Conservation (phyloP, 2,888 invertebrate species). For the Philereme transversata region DNA sequence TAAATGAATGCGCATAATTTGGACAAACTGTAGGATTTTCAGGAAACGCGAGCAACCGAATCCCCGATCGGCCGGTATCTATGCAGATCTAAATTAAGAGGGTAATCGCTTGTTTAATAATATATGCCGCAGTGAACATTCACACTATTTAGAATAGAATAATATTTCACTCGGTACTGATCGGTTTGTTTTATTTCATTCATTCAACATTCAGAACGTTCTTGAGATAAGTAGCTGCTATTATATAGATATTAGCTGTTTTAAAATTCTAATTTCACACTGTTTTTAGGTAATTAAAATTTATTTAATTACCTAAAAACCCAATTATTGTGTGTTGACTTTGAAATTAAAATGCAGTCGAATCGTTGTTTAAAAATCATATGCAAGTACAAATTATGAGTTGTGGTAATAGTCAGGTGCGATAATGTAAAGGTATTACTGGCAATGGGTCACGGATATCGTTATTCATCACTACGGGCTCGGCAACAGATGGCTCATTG, state of each 20-base stretch:
- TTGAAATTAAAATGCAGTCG: no score
- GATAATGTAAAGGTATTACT: conserved; percentile 31
- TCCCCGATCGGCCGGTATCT: conserved; percentile 56
- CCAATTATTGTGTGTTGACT: no score
- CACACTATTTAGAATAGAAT: conserved; percentile 17
- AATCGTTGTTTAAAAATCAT: no score
- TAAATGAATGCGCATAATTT: conserved; percentile 71
- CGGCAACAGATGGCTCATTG: conserved; percentile 70
- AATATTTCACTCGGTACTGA: conserved; percentile 12
- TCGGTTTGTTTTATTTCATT: conserved; percentile 11
- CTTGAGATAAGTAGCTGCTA: conserved; percentile 1
- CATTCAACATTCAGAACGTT: conserved; percentile 1
- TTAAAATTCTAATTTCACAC: no score
- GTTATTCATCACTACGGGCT: conserved; percentile 59
- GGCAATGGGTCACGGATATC: conserved; percentile 65
- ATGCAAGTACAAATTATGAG: no score
- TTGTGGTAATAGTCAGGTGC: conserved; percentile 22
- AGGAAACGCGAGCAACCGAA: conserved; percentile 54
- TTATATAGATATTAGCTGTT: neutral
- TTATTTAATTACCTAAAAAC: no score
- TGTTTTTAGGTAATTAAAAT: no score
- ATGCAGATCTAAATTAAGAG: conserved; percentile 69
- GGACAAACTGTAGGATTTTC: conserved; percentile 62
- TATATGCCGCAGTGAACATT: conserved; percentile 40
- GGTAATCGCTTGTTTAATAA: conserved; percentile 69